Conservation (phyloP, 2,888 invertebrate species). For the Abrostola tripartita region DNA sequence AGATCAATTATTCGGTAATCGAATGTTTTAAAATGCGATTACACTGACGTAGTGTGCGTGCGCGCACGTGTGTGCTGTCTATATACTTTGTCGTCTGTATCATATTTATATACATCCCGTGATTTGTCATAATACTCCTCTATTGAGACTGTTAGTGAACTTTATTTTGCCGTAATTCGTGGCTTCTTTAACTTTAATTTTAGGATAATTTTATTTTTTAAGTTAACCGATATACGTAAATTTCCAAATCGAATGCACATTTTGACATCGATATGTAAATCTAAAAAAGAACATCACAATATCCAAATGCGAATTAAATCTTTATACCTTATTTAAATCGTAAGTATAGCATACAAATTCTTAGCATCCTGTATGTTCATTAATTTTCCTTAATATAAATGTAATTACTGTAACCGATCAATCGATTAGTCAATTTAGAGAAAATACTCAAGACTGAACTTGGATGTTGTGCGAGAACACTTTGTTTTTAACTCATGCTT, state of each 20-base stretch:
- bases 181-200: constrained; percentile 17
- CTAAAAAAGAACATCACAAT: constrained; percentile 9
- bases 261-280: background rate
- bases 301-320: background rate
- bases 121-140: constrained; percentile 50
- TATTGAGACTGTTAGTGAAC: constrained; percentile 37
- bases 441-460: constrained; percentile 83
- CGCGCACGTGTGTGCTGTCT: background rate
- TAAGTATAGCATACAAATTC: constrained; percentile 4
- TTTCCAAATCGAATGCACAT: background rate
- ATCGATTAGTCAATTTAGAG: constrained; percentile 83
- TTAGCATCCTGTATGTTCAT: constrained; percentile 10
- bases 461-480: constrained; percentile 68
- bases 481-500: constrained; percentile 43
- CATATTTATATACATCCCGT: constrained; percentile 19
- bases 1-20: constrained; percentile 37
- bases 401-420: constrained; percentile 64
- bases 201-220: constrained; percentile 15
- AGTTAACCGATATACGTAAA: background rate
- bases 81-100: constrained; percentile 13
- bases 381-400: constrained; percentile 35
- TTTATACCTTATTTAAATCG: constrained; percentile 10
- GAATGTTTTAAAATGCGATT: constrained; percentile 21
- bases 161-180: constrained; percentile 24
- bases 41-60: constrained; percentile 5